Base-by-base conservation (phyloP, 2,888 invertebrate species). In the Mystacides longicornis region DNA sequence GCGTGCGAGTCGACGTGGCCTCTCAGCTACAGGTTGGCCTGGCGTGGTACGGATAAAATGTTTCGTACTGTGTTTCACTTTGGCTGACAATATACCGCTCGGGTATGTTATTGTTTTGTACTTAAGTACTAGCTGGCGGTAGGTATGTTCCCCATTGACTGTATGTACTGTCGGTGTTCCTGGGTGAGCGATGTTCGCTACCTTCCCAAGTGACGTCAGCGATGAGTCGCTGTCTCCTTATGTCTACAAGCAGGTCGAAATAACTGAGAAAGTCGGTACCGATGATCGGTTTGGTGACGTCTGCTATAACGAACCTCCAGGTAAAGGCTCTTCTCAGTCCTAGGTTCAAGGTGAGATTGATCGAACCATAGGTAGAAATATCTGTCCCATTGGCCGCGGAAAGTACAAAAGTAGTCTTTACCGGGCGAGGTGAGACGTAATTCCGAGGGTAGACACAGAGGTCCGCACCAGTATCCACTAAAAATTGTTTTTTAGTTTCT, bases 401-500 rank as follows among this genome's bases (percentile, higher is more conserved):
- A 7, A 47, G 21, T 19, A n/a, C 21, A 22, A 20, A 47, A 4
- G 19, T 47, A 9, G 47, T n/a, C 21, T 47, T 47, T 19, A 9
- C 4, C 4, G 7, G 21, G 5, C 47, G 18, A 20, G 20, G 20
- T 22, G 18, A 21, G 21, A 47, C n/a, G 18, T 21, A 5, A 21
- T 11, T 19, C 7, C 51, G 45, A 37, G 62, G 61, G 46, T 56
- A 62, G 2, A 62, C 59, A 42, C 59, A 59, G 18, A 64, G 43
- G 43, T 64, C 64, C 4, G 56, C 54, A 1, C 60, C 63, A 18
- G 64, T 64, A 46, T 62, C 63, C 16, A 62, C 47, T 2, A 65
- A 52, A 50, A 62, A 64, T 47, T 55, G 55, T 48, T 57, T 52
- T 54, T 64, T 64, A 2, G 64, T 50, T 3, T 14, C 23, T 0